Base-by-base conservation (phyloP, 2,797 vertebrate genomes). In the Poecilia gillii region DNA sequence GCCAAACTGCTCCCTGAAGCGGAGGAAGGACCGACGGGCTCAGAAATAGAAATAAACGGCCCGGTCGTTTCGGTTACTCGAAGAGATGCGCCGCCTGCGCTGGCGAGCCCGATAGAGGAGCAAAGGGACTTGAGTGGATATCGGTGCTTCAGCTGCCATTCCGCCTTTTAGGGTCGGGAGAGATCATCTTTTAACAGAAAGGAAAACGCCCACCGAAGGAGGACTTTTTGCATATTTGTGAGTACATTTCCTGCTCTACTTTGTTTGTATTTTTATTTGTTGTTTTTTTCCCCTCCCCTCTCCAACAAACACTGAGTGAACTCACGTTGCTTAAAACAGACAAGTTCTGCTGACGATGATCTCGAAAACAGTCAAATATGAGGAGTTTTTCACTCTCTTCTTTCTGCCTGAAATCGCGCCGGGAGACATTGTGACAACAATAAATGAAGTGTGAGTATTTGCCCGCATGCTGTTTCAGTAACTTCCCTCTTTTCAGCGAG, bases 61-160 rank as follows among this genome's bases (percentile, higher is more conserved):
- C n/a, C 4, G 14, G 28, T 16, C 11, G 0, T 7, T 46, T 11
- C 5, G 72, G 53, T 74, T 81, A 64, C 14, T 0, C 57, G 78
- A 47, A 76, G 84, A 85, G 90, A 93, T 92, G 89, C 81, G 85
- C 86, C 51, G 89, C 80, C 77, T 79, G 83, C 73, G 83, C 73
- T 62, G 82, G 79, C 71, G 73, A 51, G 73, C 45, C 87, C 74
- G 43, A 83, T 82, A 90, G 81, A 88, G 88, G 73, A 81, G 74
- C 79, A 90, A 25, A 47, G 33, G 81, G 86, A 89, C 91, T 82
- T 87, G 18, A 70, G 75, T 85, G 89, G 90, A 88, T 89, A 66
- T 82, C 74, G 77, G 41, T 57, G 3, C 23, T 23, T 28, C 74
- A 73, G 87, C 91, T 78, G 83, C 85, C 81, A 73, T 79, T 84